Evolutionary conservation across 2,113 vertebrate species (phyloP), one percentile per base, ranked within the genome.

Genomic region (Epinephelus fuscoguttatus): DNA sequence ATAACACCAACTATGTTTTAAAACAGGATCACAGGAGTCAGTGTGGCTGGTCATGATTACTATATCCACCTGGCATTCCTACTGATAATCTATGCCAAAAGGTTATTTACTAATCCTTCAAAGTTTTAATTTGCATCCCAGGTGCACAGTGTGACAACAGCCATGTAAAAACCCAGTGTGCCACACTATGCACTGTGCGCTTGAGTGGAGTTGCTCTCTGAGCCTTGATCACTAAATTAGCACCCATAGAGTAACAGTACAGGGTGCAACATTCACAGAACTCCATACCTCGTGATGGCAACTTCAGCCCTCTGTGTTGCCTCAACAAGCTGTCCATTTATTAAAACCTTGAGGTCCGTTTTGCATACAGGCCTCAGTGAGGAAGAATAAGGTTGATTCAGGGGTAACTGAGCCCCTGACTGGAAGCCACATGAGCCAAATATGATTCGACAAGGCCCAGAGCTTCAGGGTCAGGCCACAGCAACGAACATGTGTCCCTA

Each of bases 381-480:
- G 52, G 49, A 11, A 71, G 60, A 23, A 69, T 33, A 55, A 55
- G 75, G 75, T 77, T 53, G 42, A 71, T 74, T 75, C 71, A 50
- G 59, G 80, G 64, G 78, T 82, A 90, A 88, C 76, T 9, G 78
- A 91, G 64, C 85, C 60, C 69, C 74, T 82, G 71, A 82, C 82
- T 37, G 23, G 49, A 71, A 80, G 71, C 37, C 33, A 63, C 37
- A 30, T 91, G 88, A 94, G 88, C 79, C 89, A 94, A 91, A 94
- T 92, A 72, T 56, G 87, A 92, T 84, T 80, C 4, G 91, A 93
- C 92, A 92, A 77, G 89, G 69, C 80, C 73, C 55, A 72, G 71
- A 91, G 81, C 85, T 86, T 17, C 75, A 13, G 87, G 91, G 88
- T 92, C 89, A 89, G 66, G 61, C 74, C 60, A 19, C 82, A 82